Percentiles rank a stretch among this genome's conserved stretches.
These are phyloP conservation scores for Leptinotarsa juncta DNA, from an alignment of 2,888 invertebrate genomes.

Conservation along the genomic window DNA sequence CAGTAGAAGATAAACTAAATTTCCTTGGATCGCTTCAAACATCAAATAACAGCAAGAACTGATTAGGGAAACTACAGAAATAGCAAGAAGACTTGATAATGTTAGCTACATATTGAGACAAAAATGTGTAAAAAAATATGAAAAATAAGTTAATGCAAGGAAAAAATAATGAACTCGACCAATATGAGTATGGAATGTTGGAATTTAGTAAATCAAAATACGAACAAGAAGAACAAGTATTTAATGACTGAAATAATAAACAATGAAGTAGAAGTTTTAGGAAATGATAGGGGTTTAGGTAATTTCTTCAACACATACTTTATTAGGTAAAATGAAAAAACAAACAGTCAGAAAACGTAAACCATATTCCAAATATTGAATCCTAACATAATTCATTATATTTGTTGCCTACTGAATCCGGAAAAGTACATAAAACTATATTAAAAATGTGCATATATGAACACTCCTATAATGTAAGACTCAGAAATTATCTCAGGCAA, in stretches of 20 bases:
- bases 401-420: neutral
- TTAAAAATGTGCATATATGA: neutral
- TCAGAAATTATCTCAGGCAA: no score
- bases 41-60: no score
- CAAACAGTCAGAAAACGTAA: neutral
- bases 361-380: neutral
- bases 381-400: neutral
- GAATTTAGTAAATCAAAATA: conserved; percentile 3
- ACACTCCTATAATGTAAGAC: no score
- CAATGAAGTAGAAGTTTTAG: conserved; percentile 8
- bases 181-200: conserved; percentile 14
- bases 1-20: no score
- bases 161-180: conserved; percentile 7
- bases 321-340: neutral
- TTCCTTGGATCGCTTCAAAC: no score
- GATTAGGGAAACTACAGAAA: neutral
- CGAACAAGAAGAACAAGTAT: neutral
- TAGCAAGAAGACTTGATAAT: neutral
- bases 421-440: neutral
- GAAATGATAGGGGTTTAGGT: neutral
- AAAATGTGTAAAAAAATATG: neutral
- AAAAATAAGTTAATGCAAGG: neutral
- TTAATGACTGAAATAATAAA: conserved; percentile 10
- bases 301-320: conserved; percentile 2
- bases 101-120: conserved; percentile 9